Evolutionary conservation across 2,113 vertebrate species (phyloP).

Genomic region (Calidris pygmaea): DNA sequence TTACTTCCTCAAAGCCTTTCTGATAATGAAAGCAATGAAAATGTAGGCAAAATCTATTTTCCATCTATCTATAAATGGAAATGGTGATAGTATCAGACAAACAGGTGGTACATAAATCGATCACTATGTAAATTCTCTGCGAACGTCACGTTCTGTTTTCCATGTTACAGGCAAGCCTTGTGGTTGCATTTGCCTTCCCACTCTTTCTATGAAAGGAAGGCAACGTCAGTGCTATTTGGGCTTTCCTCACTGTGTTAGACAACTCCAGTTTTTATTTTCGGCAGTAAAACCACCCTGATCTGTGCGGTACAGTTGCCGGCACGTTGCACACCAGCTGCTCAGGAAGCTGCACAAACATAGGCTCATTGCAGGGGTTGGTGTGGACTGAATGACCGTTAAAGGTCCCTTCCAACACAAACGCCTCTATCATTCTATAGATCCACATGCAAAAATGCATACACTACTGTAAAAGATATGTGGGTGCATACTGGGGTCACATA

Average conservation of each 20-base stretch:
- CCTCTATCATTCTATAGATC: not conserved
- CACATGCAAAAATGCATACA: not conserved
- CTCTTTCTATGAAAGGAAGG: not conserved
- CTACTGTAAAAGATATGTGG: not conserved
- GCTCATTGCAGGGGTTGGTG: not conserved
- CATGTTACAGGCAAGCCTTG: not conserved
- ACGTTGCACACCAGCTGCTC: not conserved
- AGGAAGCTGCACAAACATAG: not conserved
- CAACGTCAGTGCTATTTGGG: not conserved
- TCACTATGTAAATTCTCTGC: conserved; percentile 9
- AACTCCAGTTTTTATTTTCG: not conserved
- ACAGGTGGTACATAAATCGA: not conserved
- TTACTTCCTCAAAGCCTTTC: conserved; percentile 12
- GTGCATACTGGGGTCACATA: rapidly evolving
- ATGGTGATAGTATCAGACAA: not conserved
- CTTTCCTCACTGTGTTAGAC: not conserved
- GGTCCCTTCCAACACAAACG: not conserved
- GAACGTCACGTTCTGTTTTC: not conserved
- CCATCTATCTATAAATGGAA: not conserved
- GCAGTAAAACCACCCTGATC: not conserved
- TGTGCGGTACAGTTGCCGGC: not conserved
- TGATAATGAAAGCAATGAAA: not conserved
- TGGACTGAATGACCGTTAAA: not conserved
- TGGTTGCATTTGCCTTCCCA: conserved; percentile 32
- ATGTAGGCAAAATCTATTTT: not conserved